Conservation (phyloP, 2,888 invertebrate genomes). For the Fragum sueziense region DNA sequence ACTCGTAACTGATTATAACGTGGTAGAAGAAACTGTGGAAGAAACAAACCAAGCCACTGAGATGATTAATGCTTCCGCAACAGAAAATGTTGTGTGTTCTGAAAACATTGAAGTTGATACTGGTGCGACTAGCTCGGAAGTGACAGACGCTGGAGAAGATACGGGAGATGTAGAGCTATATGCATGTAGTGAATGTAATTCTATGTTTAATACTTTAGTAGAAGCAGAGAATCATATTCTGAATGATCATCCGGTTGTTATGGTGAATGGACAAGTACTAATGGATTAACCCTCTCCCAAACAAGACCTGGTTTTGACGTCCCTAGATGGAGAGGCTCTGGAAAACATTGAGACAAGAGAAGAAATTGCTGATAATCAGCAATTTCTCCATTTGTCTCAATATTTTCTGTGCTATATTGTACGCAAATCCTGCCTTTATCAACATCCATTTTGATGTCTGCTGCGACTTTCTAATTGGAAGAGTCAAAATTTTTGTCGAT, state of each 20-base stretch:
- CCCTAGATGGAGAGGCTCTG: too few species aligned
- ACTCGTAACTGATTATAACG: not conserved
- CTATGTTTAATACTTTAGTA: constrained; percentile 55
- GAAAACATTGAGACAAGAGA: too few species aligned
- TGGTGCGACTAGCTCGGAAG: not conserved
- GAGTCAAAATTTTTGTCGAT: too few species aligned
- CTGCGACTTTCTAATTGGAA: too few species aligned
- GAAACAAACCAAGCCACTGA: too few species aligned
- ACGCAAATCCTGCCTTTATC: too few species aligned
- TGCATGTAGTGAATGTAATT: constrained; percentile 70
- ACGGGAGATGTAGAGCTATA: constrained; percentile 47
- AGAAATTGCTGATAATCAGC: too few species aligned
- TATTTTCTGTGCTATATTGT: too few species aligned
- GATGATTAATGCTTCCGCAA: not conserved
- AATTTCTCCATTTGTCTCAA: too few species aligned
- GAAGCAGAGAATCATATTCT: constrained; percentile 66
- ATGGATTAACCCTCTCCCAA: not conserved
- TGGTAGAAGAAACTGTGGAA: not conserved
- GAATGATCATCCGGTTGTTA: constrained; percentile 48
- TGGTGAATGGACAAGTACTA: not conserved
- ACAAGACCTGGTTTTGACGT: too few species aligned
- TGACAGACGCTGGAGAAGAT: not conserved
- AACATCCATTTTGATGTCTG: too few species aligned
- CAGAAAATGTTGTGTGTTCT: too few species aligned
- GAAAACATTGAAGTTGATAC: not conserved